Evolutionary conservation across 2,888 invertebrate genomes (phyloP).

Genomic region (Drosophila pseudotakahashii): DNA sequence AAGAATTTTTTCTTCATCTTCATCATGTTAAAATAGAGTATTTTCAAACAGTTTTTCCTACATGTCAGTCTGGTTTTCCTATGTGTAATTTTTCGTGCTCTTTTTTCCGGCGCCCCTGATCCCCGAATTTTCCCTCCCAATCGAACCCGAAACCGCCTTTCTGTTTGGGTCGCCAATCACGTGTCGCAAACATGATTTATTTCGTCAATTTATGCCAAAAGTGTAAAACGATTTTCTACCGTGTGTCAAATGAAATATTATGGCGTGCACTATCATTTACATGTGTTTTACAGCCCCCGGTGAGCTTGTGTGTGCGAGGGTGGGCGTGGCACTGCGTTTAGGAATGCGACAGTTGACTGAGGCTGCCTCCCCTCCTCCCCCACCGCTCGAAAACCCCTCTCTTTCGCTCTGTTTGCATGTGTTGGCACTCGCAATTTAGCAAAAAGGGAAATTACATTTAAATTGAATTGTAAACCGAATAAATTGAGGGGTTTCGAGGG

Average conservation of each 20-base stretch:
- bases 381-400: not conserved
- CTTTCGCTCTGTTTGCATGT: constrained; percentile 3
- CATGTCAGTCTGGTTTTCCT: constrained; percentile 3
- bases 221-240: constrained; percentile 61
- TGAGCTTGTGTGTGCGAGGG: constrained; percentile 14
- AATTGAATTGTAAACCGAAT: constrained; percentile 75
- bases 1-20: too few species aligned
- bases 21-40: not conserved
- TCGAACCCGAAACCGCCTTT: not conserved
- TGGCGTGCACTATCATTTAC: constrained; percentile 55
- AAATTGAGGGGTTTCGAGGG: constrained; percentile 25
- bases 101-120: constrained; percentile 26
- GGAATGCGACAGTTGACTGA: constrained; percentile 33
- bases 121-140: constrained; percentile 1
- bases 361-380: constrained; percentile 7
- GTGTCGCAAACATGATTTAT: constrained; percentile 79
- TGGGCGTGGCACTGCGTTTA: constrained; percentile 45
- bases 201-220: constrained; percentile 71
- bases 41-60: not conserved
- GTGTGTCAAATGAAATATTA: constrained; percentile 64
- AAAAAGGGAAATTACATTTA: constrained; percentile 69
- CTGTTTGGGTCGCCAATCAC: constrained; percentile 58
- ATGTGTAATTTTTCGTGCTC: constrained; percentile 24
- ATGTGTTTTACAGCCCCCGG: constrained; percentile 39
- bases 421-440: constrained; percentile 59